phyloP scores from a whole-genome alignment of 2,797 vertebrate genomes.

The Fistularia commersonii region DNA sequence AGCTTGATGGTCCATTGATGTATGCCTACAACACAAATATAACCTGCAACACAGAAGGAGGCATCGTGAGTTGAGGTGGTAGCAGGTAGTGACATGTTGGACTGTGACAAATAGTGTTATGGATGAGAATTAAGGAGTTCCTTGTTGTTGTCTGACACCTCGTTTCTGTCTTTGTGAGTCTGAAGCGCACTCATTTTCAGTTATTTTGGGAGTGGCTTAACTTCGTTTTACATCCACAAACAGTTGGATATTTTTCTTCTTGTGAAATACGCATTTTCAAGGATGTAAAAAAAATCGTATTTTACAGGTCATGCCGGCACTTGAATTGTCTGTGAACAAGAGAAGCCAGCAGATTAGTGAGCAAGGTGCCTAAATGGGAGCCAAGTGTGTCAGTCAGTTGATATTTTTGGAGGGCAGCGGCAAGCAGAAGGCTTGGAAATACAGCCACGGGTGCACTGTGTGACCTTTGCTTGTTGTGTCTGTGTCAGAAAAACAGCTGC shows the following conservation, averaged over 20 bases:
- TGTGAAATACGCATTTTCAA: no score
- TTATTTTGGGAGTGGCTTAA: no score
- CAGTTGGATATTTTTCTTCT: no score
- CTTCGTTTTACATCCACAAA: no score
- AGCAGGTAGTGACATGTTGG: slow-evolving; percentile 35
- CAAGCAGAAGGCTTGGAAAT: slow-evolving; percentile 41
- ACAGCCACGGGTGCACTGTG: slow-evolving; percentile 39
- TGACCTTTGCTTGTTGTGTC: slow-evolving; percentile 54
- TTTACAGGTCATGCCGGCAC: slow-evolving; percentile 2
- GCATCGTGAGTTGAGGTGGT: not conserved
- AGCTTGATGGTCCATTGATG: slow-evolving; percentile 25
- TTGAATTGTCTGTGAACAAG: slow-evolving; percentile 9
- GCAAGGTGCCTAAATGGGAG: slow-evolving; percentile 28
- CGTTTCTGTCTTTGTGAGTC: slow-evolving; percentile 14
- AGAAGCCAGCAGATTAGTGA: not conserved
- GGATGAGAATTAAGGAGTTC: slow-evolving; percentile 20
- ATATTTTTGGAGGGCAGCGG: slow-evolving; percentile 42
- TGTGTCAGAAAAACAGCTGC: slow-evolving; percentile 51
- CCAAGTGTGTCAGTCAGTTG: slow-evolving; percentile 48
- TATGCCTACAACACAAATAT: slow-evolving; percentile 24
- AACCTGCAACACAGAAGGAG: no score
- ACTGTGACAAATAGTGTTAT: slow-evolving; percentile 42
- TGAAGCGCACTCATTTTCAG: no score
- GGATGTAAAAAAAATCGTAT: not conserved
- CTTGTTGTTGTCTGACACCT: slow-evolving; percentile 39